phyloP scores from a whole-genome alignment of 2,797 vertebrate species.

The Threskiornis aethiopicus region DNA sequence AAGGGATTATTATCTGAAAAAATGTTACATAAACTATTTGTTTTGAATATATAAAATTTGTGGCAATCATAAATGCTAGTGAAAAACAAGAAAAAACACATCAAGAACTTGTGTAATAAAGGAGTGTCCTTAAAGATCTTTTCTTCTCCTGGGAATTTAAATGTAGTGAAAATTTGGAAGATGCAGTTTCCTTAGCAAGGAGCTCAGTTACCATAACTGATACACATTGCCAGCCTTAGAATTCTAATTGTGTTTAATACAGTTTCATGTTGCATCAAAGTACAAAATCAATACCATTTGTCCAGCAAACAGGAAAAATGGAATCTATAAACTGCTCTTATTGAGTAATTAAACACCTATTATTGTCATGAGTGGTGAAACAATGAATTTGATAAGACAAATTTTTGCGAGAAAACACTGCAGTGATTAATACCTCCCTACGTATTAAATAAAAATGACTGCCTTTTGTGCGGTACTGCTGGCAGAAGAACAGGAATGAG shows the following conservation, averaged over 20 bases:
- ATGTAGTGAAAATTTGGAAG: slow-evolving; percentile 48
- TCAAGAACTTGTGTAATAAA: not conserved
- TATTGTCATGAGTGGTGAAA: slow-evolving; percentile 94
- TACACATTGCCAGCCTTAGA: slow-evolving; percentile 81
- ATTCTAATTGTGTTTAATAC: slow-evolving; percentile 94
- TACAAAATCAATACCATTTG: slow-evolving; percentile 97
- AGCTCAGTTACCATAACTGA: slow-evolving; percentile 74
- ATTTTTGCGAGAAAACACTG: slow-evolving; percentile 89
- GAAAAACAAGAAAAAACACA: not conserved
- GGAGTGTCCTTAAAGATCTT: slow-evolving; percentile 32
- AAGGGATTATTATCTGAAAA: slow-evolving; percentile 11
- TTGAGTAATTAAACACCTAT: slow-evolving; percentile 99
- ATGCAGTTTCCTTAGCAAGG: slow-evolving; percentile 35
- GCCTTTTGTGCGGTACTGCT: slow-evolving; percentile 84
- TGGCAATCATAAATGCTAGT: not conserved
- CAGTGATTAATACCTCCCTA: slow-evolving; percentile 89
- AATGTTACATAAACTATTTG: not conserved
- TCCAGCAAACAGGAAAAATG: slow-evolving; percentile 91
- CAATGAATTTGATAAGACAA: slow-evolving; percentile 94
- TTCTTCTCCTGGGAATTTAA: slow-evolving; percentile 23
- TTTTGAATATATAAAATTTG: slow-evolving; percentile 13
- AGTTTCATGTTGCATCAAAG: slow-evolving; percentile 91
- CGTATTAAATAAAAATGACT: slow-evolving; percentile 84
- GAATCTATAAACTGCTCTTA: slow-evolving; percentile 98
- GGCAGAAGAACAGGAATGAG: slow-evolving; percentile 77